A percentile compares a stretch with the other conserved stretches of the same genome.
Evolutionary conservation across 2,113 vertebrate species (phyloP).

Genomic region (Sprattus sprattus): DNA sequence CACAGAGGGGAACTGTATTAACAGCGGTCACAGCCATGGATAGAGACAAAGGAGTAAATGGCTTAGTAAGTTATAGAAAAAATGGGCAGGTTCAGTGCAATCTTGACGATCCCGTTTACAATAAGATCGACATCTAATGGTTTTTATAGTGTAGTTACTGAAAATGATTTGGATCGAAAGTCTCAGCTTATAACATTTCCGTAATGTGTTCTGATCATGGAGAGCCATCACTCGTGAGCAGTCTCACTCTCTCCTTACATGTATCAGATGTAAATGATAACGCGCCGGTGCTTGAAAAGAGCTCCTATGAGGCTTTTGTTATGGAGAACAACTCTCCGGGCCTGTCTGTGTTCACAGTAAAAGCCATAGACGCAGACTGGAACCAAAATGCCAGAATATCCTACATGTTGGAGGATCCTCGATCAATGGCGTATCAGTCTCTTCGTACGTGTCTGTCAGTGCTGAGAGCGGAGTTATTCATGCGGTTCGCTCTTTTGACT

Average conservation of each 20-base stretch:
- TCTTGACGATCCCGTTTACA: conserved; percentile 55
- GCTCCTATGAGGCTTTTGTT: conserved; percentile 54
- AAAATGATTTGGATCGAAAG: conserved; percentile 43
- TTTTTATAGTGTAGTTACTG: conserved; percentile 61
- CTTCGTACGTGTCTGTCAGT: conserved; percentile 50
- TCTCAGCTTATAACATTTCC: conserved; percentile 53
- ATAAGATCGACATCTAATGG: conserved; percentile 55
- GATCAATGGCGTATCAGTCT: conserved; percentile 50
- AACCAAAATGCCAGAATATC: conserved; percentile 58
- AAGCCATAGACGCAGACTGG: conserved; percentile 56
- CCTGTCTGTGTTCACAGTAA: conserved; percentile 53
- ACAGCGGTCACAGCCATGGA: conserved; percentile 55
- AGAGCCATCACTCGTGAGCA: conserved; percentile 54
- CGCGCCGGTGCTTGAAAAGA: conserved; percentile 57
- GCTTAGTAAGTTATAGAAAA: conserved; percentile 37
- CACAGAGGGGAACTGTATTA: conserved; percentile 45
- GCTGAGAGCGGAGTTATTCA: conserved; percentile 51
- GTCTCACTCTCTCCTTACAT: conserved; percentile 54
- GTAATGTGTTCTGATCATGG: conserved; percentile 56
- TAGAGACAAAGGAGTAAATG: conserved; percentile 44
- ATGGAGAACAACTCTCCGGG: conserved; percentile 64
- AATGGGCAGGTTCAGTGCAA: conserved; percentile 64
- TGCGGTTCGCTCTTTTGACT: conserved; percentile 55
- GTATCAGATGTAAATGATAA: conserved; percentile 67
- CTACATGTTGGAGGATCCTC: conserved; percentile 59